Conservation (phyloP, 92 coral and sea anemone genomes). For the Palythoa grandiflora region DNA sequence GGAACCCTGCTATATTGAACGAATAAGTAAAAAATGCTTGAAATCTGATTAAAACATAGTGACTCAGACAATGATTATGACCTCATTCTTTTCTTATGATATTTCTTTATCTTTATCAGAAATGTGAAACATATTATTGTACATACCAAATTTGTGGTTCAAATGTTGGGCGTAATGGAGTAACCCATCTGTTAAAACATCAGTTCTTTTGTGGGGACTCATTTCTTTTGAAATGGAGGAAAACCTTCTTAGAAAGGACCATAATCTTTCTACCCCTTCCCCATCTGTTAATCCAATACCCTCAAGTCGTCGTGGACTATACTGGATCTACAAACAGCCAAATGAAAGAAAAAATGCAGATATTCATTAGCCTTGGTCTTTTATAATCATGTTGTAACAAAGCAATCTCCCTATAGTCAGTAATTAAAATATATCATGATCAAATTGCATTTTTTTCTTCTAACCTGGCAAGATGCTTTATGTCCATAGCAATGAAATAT, state of each 20-base stretch:
- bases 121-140: neutral
- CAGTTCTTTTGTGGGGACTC: conserved; percentile 64
- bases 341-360: neutral
- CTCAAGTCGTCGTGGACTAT: conserved; percentile 65
- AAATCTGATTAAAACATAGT: neutral
- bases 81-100: neutral
- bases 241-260: conserved; percentile 71
- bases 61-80: too few species aligned
- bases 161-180: conserved; percentile 67
- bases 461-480: conserved; percentile 62
- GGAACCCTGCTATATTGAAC: neutral
- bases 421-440: conserved; percentile 12
- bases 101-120: neutral
- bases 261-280: conserved; percentile 72
- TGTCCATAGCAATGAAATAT: conserved; percentile 71
- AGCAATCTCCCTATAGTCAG: neutral
- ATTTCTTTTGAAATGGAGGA: conserved; percentile 75
- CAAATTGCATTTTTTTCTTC: neutral
- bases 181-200: conserved; percentile 73
- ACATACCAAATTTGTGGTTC: conserved; percentile 43
- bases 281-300: conserved; percentile 79
- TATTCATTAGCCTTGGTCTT: neutral
- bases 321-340: conserved; percentile 52
- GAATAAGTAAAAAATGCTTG: neutral
- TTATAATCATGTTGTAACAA: neutral